These are phyloP conservation scores for Nasonia vitripennis DNA, from an alignment of 1,140 invertebrate species.

Conservation along the genomic window DNA sequence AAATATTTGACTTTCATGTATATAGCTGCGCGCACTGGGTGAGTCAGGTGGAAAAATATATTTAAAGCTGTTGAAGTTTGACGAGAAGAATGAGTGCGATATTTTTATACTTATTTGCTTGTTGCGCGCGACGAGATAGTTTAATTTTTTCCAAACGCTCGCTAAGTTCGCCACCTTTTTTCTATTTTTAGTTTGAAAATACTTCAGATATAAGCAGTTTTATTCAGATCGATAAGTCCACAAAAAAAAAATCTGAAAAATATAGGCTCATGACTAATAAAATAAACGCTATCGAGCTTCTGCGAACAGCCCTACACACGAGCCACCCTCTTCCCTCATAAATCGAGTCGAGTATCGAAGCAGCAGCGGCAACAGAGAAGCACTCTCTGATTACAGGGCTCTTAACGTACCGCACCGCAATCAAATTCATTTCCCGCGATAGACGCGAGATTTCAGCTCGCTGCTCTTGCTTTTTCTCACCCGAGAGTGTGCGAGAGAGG, in stretches of 20 bases:
- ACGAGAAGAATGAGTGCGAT: not conserved
- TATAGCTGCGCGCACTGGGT: too few species aligned
- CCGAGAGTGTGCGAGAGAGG: not conserved
- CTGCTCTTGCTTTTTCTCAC: not conserved
- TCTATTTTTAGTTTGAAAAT: too few species aligned
- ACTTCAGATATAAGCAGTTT: too few species aligned
- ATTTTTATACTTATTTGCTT: not conserved
- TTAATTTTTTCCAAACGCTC: too few species aligned
- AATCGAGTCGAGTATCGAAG: not conserved
- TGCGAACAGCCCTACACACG: too few species aligned
- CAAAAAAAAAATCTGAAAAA: too few species aligned
- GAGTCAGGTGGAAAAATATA: not conserved
- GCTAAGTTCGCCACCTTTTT: too few species aligned
- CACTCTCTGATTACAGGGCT: not conserved
- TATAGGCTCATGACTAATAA: too few species aligned
- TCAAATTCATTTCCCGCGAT: constrained; percentile 18
- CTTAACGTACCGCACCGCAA: not conserved
- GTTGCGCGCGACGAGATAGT: too few species aligned
- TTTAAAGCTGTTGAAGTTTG: not conserved
- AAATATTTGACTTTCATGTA: not conserved
- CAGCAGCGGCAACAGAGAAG: too few species aligned
- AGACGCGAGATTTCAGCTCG: not conserved
- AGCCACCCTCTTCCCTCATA: not conserved
- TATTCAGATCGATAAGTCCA: too few species aligned
- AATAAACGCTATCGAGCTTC: too few species aligned